These are phyloP conservation scores for Polietes domitor DNA, from an alignment of 2,888 invertebrate species.

Conservation along the genomic window DNA sequence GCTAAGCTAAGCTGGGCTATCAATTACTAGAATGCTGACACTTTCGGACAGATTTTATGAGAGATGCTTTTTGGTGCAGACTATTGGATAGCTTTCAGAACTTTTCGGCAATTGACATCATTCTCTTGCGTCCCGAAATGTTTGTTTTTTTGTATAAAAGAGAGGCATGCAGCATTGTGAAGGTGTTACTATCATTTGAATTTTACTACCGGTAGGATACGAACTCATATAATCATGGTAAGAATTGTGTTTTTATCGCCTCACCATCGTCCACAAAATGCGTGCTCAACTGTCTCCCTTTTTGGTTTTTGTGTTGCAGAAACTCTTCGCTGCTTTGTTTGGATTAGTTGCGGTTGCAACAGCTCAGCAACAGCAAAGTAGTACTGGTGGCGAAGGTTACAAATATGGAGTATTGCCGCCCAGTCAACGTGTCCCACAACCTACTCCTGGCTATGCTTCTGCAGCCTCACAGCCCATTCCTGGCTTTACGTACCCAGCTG, in stretches of 20 bases:
- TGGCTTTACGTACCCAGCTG: background rate
- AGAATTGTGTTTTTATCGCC: background rate
- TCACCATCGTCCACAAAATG: background rate
- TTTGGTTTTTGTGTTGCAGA: constrained; percentile 10
- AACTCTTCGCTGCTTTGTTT: background rate
- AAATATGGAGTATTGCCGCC: too few relatives aligned
- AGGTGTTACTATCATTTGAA: background rate
- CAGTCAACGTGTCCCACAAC: too few relatives aligned
- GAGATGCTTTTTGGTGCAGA: too few relatives aligned
- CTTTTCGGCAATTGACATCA: too few relatives aligned
- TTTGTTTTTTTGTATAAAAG: background rate
- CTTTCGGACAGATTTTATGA: background rate
- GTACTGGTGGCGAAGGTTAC: background rate
- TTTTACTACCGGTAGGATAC: background rate
- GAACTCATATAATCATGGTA: background rate
- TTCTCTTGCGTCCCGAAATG: too few relatives aligned
- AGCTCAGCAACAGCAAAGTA: background rate
- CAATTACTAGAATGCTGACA: background rate
- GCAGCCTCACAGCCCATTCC: too few relatives aligned
- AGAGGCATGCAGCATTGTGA: background rate
- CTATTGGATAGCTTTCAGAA: too few relatives aligned
- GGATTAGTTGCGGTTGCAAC: background rate
- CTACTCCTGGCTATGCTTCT: too few relatives aligned
- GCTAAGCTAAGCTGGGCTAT: constrained; percentile 10
- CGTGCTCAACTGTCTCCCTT: background rate